These are phyloP conservation scores for Diplodus sargus DNA, from an alignment of 2,797 vertebrate species.

Conservation along the genomic window DNA sequence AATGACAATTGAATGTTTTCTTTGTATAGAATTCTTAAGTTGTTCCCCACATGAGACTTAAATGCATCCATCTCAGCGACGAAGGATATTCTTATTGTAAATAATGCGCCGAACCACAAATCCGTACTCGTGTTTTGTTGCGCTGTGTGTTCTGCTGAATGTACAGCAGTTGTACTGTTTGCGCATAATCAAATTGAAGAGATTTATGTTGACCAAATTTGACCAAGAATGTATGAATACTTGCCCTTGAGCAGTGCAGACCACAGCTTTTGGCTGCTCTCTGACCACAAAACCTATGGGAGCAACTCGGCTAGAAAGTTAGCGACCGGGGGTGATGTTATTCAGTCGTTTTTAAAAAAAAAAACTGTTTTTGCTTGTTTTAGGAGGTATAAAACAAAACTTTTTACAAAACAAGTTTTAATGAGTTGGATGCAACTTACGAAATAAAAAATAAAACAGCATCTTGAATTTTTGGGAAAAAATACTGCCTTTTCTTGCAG, in stretches of 20 bases:
- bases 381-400: background rate
- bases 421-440: conserved; percentile 9
- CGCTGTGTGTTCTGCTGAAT: background rate
- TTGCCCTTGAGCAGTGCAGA: conserved; percentile 17
- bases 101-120: background rate
- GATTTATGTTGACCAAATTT: conserved; percentile 20
- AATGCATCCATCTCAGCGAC: background rate
- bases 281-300: conserved; percentile 15
- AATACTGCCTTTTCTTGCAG: background rate
- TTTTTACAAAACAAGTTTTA: conserved; percentile 19
- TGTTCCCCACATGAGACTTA: background rate
- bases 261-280: conserved; percentile 7
- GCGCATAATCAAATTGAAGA: conserved; percentile 19
- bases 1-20: conserved; percentile 1
- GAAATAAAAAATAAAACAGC: background rate
- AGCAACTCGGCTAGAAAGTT: conserved; percentile 15
- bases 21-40: background rate
- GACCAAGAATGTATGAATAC: background rate
- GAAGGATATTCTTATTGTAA: background rate
- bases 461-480: conserved; percentile 2
- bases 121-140: background rate
- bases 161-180: background rate
- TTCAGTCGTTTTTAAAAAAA: background rate
- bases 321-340: background rate
- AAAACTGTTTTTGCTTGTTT: background rate